These are phyloP conservation scores for Lophochroa leadbeateri DNA, from an alignment of 2,113 vertebrate genomes.

Conservation along the genomic window DNA sequence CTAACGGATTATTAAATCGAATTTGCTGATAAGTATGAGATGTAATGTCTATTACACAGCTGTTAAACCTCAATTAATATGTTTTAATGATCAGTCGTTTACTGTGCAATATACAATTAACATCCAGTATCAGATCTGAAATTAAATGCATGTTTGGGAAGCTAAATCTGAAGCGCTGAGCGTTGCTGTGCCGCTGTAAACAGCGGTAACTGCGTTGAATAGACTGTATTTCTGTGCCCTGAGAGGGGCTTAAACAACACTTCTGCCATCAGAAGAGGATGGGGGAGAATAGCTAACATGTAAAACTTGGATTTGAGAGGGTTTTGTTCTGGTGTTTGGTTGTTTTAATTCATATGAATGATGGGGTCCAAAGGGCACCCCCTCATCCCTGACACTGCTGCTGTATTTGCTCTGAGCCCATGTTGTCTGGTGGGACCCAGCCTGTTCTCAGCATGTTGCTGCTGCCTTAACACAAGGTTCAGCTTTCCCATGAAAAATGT, in stretches of 20 bases:
- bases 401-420: background rate
- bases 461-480: background rate
- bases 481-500: background rate
- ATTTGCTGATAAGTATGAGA: conserved; percentile 58
- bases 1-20: conserved; percentile 63
- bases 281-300: background rate
- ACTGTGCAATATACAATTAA: conserved; percentile 64
- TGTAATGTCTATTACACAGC: conserved; percentile 65
- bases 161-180: conserved; percentile 32
- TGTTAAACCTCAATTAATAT: conserved; percentile 68
- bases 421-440: background rate
- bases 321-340: background rate
- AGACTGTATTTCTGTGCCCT: background rate
- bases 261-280: background rate
- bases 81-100: conserved; percentile 64
- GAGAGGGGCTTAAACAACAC: background rate
- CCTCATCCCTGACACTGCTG: background rate
- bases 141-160: conserved; percentile 60
- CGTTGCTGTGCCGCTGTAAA: background rate
- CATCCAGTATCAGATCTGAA: conserved; percentile 49
- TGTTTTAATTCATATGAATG: background rate
- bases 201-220: background rate
- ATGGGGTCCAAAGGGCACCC: background rate
- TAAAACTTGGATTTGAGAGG: background rate
- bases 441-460: background rate